Conservation (phyloP, 2,113 vertebrate genomes). For the Tringa solitaria region DNA sequence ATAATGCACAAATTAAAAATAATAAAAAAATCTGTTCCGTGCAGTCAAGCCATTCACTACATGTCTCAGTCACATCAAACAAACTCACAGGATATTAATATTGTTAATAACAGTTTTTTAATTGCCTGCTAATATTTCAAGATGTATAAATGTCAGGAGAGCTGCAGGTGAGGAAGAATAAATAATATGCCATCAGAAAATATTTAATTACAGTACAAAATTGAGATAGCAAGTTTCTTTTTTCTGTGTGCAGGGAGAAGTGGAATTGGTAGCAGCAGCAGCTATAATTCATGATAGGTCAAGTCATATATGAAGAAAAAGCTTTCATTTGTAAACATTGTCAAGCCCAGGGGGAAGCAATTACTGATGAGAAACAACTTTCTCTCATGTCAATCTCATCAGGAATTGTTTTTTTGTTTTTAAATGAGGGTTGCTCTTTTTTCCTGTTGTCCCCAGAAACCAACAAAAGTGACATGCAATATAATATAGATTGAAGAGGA, state of each 20-base stretch:
- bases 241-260: background rate
- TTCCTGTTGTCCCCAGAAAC: background rate
- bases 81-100: background rate
- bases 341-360: slow-evolving; percentile 6
- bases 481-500: slow-evolving; percentile 1
- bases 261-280: background rate
- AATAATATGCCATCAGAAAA: slow-evolving; percentile 25
- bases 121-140: slow-evolving; percentile 15
- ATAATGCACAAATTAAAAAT: background rate
- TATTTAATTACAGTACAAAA: slow-evolving; percentile 41
- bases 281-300: slow-evolving; percentile 11
- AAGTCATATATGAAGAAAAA: slow-evolving; percentile 33
- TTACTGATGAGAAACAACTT: slow-evolving; percentile 49
- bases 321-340: slow-evolving; percentile 24
- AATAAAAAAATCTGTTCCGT: background rate
- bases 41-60: background rate
- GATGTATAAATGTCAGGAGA: background rate
- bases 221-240: background rate
- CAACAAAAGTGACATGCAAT: background rate
- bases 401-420: background rate
- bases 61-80: background rate
- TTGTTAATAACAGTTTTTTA: slow-evolving; percentile 28
- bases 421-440: background rate
- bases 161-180: slow-evolving; percentile 18
- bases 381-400: background rate